Conservation (phyloP, 1,140 invertebrate species). For the Gryon sp. region DNA sequence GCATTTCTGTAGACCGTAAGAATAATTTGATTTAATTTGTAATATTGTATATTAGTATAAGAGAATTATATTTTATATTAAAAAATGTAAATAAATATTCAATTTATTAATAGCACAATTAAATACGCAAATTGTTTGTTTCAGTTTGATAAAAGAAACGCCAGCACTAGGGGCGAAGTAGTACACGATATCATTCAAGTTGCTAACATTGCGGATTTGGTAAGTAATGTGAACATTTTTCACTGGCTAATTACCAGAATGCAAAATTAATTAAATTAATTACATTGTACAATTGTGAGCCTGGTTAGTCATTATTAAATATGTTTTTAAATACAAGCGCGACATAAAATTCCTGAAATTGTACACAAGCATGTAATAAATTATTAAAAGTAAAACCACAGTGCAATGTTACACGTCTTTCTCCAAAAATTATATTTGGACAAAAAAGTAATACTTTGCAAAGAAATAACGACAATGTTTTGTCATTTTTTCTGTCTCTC, state of each 20-base stretch:
- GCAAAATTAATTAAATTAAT: slow-evolving; percentile 42
- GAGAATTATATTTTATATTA: no score
- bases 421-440: not conserved
- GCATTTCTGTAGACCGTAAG: no score
- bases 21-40: no score
- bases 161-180: slow-evolving; percentile 92
- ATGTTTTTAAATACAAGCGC: slow-evolving; percentile 20
- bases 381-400: not conserved
- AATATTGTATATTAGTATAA: no score
- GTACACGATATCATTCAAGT: slow-evolving; percentile 97
- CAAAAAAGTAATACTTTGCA: no score
- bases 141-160: slow-evolving; percentile 93
- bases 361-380: slow-evolving; percentile 7
- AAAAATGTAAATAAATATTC: no score
- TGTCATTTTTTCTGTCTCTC: no score
- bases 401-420: not conserved
- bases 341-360: slow-evolving; percentile 22
- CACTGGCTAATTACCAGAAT: slow-evolving; percentile 11
- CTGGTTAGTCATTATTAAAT: slow-evolving; percentile 26
- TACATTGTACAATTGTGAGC: slow-evolving; percentile 33
- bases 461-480: no score
- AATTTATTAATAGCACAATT: no score
- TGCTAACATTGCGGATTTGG: slow-evolving; percentile 97
- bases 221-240: slow-evolving; percentile 79
- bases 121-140: slow-evolving; percentile 54